These are phyloP conservation scores for Gadus macrocephalus DNA, from an alignment of 2,113 vertebrate genomes.

Conservation along the genomic window DNA sequence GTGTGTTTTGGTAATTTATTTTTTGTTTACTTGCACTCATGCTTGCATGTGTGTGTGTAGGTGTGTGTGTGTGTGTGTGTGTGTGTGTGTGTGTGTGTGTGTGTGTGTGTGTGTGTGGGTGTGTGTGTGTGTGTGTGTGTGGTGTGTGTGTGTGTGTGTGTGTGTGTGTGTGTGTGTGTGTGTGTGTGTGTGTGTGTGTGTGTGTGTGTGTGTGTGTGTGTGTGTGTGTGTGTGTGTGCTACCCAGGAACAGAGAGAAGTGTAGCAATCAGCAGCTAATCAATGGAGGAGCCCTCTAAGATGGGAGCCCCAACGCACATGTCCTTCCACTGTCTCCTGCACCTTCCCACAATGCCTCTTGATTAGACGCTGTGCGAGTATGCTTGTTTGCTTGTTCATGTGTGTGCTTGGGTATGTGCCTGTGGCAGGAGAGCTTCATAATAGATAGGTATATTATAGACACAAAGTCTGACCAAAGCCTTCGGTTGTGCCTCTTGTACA, in stretches of 20 bases:
- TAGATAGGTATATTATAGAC: too few species aligned
- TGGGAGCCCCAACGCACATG: background rate
- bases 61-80: too few species aligned
- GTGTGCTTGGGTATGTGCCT: background rate
- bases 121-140: too few species aligned
- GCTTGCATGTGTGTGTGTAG: too few species aligned
- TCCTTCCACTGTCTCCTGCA: too few species aligned
- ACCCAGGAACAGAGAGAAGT: background rate
- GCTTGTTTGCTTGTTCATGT: background rate
- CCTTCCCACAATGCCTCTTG: constrained; percentile 6
- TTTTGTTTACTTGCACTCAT: too few species aligned
- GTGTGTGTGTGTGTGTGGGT: too few species aligned
- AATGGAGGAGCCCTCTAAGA: background rate
- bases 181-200: background rate
- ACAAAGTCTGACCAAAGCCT: too few species aligned
- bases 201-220: background rate
- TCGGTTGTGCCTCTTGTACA: too few species aligned
- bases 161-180: background rate
- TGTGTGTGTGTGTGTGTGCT: background rate
- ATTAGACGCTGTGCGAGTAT: background rate
- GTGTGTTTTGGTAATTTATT: too few species aligned
- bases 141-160: too few species aligned
- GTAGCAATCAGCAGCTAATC: background rate
- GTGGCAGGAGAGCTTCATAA: background rate
- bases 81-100: too few species aligned